Evolutionary conservation across 2,888 invertebrate species (phyloP).

Genomic region (Piscicola geometra): DNA sequence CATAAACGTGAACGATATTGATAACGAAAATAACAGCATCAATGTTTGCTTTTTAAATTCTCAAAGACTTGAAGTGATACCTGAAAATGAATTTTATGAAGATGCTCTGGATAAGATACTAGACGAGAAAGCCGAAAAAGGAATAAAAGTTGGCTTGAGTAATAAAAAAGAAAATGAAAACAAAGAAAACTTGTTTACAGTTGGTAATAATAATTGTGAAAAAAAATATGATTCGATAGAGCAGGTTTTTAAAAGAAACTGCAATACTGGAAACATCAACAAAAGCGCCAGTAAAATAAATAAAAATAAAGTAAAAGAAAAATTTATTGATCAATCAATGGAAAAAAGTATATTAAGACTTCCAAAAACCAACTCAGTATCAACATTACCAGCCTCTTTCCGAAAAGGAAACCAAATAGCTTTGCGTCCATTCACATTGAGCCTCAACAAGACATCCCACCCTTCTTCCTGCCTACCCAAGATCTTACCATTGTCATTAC

Average conservation of each 20-base stretch:
- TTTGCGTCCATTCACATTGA: too few relatives aligned
- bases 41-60: too few relatives aligned
- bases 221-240: background rate
- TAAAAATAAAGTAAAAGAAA: background rate
- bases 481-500: background rate
- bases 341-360: background rate
- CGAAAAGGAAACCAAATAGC: too few relatives aligned
- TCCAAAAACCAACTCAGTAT: too few relatives aligned
- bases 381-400: too few relatives aligned
- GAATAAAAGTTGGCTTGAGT: too few relatives aligned
- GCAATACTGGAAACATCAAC: background rate
- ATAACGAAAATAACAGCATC: too few relatives aligned
- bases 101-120: background rate
- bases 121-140: background rate
- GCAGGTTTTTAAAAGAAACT: too few relatives aligned
- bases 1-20: too few relatives aligned
- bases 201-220: background rate
- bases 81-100: slow-evolving; percentile 4
- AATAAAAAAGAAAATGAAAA: too few relatives aligned
- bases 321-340: background rate
- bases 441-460: too few relatives aligned
- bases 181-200: background rate
- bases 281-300: background rate
- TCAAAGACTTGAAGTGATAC: background rate
- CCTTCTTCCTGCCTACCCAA: too few relatives aligned